These are phyloP conservation scores for Penaeus japonicus DNA, from an alignment of 1,140 invertebrate genomes.

Conservation along the genomic window DNA sequence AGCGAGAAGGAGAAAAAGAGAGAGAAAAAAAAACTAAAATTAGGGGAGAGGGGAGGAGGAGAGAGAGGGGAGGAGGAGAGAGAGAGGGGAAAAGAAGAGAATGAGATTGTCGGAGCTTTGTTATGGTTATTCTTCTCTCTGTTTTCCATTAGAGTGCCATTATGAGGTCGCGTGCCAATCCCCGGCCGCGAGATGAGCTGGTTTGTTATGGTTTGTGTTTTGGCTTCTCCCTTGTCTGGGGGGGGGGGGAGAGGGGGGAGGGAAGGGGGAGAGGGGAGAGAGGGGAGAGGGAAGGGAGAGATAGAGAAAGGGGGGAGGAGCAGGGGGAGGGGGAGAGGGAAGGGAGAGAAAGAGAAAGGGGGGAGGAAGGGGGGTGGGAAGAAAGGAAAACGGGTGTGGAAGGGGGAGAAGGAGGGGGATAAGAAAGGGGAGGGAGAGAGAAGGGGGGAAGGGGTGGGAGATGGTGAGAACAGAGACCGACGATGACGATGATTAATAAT, in stretches of 20 bases:
- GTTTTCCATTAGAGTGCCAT: constrained; percentile 38
- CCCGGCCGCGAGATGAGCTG: not conserved
- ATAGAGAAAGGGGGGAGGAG: not conserved
- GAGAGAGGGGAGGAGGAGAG: no score
- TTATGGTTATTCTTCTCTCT: constrained; percentile 48
- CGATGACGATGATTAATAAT: no score
- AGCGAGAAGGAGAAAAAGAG: no score
- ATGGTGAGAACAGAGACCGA: not conserved
- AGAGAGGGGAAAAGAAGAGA: not conserved
- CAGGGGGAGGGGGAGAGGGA: not conserved
- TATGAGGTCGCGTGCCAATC: constrained; percentile 35
- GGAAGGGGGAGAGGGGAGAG: not conserved
- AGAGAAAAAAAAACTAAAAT: not conserved
- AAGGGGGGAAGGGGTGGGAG: not conserved
- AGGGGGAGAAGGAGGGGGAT: no score
- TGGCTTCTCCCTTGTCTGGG: not conserved
- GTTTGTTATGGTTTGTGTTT: constrained; percentile 24
- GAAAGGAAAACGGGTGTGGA: not conserved
- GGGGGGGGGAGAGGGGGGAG: not conserved
- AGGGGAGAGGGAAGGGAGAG: not conserved
- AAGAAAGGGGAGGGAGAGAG: not conserved
- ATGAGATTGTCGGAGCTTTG: constrained; percentile 35
- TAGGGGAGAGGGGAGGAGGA: not conserved
- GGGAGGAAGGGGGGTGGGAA: no score
- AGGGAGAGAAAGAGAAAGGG: not conserved